Conservation (phyloP, 2,113 vertebrate species). For the Clarias macrocephalus region DNA sequence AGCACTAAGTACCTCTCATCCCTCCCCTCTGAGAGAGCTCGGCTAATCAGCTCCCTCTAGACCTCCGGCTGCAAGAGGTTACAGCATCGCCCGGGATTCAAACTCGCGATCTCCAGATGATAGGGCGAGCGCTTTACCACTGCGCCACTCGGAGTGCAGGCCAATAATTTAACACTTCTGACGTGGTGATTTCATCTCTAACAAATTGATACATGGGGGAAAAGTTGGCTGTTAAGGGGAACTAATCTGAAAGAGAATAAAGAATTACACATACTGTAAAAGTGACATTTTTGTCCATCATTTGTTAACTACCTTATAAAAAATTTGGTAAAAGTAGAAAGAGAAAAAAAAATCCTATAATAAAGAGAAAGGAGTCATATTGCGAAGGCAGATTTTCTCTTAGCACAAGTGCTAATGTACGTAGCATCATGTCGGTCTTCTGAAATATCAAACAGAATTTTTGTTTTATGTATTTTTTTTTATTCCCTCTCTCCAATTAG, state of each 20-base stretch:
- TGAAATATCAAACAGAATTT: not conserved
- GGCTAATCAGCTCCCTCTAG: no score
- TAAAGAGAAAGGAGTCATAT: not conserved
- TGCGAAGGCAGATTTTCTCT: not conserved
- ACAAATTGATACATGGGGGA: not conserved
- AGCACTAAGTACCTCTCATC: no score
- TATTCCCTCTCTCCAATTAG: not conserved
- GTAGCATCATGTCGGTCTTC: not conserved
- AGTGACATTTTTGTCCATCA: not conserved
- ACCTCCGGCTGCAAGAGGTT: no score
- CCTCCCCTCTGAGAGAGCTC: no score
- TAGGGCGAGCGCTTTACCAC: no score
- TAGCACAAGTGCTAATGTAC: not conserved
- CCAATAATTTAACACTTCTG: no score
- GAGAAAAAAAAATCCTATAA: not conserved
- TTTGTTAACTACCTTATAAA: not conserved
- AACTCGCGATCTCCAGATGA: no score
- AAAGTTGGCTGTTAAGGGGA: not conserved
- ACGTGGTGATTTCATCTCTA: not conserved
- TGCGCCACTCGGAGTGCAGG: no score
- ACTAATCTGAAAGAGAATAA: not conserved
- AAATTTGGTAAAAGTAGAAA: no score
- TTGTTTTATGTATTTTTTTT: not conserved
- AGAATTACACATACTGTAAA: not conserved
- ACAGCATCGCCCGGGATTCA: no score